Evolutionary conservation across 2,797 vertebrate species (phyloP), one percentile per base, ranked within the genome.

Genomic region (Rousettus madagascariensis): DNA sequence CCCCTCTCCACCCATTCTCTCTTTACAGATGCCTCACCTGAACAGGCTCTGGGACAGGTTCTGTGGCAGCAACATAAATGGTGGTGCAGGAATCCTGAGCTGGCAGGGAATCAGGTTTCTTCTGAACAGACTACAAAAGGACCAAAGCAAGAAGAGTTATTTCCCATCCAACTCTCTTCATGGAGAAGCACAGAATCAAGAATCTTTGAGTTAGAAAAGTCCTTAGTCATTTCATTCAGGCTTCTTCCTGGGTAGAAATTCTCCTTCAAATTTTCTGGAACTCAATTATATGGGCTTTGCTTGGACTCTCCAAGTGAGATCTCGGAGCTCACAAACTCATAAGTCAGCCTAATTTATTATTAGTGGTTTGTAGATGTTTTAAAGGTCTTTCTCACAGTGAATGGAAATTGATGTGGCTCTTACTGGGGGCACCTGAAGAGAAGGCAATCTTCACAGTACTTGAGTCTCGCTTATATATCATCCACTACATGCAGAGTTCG

Each of bases 61-160:
- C 96, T 36, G 86, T 26, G 66, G 97, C 97, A 38, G 95, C 92
- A 36, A 97, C 92, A 0, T 97, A 97, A 61, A 97, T 97, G 51
- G 97, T 97, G 1, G 97, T 97, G 36, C 97, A 97, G 85, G 87
- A 85, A 19, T 96, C 94, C 80, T 96, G 80, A 33, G 75, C n/a
- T 8, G 80, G 46, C 43, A 69, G 46, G 17, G 90, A 11, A 2
- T 86, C 87, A 12, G 53, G 8, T 33, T 59, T 90, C 86, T 93
- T 90, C 63, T 95, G 93, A 82, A 46, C 0, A 82, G 57, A 5
- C 97, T 97, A 13, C 2, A 8, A 59, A 74, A 68, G 33, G 78
- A 95, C 55, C 55, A 79, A 78, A 94, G 59, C 65, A 61, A 86
- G 17, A 46, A 26, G 3, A 49, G 28, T 20, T 49, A n/a, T 20